These are phyloP conservation scores for Pseudolaguvia tuberculata DNA, from an alignment of 2,113 vertebrate species.

Conservation along the genomic window DNA sequence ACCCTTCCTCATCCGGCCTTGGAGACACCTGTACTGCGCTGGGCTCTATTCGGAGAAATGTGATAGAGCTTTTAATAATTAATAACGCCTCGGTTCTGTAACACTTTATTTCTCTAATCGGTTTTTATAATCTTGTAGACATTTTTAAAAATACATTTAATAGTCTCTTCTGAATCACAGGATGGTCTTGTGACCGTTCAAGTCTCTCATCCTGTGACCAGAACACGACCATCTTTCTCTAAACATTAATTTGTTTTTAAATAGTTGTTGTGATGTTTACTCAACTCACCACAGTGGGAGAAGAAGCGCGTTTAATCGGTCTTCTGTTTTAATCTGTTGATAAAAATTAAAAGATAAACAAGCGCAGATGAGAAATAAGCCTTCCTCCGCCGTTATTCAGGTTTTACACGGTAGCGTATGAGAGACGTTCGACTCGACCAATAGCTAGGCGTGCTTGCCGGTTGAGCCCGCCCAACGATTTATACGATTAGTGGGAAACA, in stretches of 20 bases:
- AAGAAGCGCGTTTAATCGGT: not conserved
- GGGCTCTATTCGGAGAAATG: not conserved
- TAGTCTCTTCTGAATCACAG: conserved; percentile 47
- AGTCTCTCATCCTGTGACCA: conserved; percentile 37
- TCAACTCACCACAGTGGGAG: not conserved
- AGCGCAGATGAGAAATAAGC: conserved; percentile 38
- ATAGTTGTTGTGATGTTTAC: no score
- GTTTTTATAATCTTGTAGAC: not conserved
- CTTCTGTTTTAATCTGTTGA: not conserved
- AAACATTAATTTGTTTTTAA: no score
- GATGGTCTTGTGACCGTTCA: conserved; percentile 63
- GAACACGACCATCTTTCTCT: no score
- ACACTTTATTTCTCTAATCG: not conserved
- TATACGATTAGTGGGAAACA: conserved; percentile 46
- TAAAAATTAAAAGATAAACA: conserved; percentile 41
- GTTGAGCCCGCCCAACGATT: conserved; percentile 38
- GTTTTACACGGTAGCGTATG: conserved; percentile 13
- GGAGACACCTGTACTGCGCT: not conserved
- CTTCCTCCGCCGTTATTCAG: conserved; percentile 61
- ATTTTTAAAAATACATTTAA: conserved; percentile 42
- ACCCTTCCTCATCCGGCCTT: not conserved
- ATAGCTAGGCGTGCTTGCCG: conserved; percentile 19
- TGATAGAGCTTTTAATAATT: not conserved
- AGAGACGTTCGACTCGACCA: conserved; percentile 45
- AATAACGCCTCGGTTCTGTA: not conserved